A percentile compares a stretch with the other conserved stretches of the same genome.
phyloP scores from a whole-genome alignment of 2,888 invertebrate species.

The Syrphus vitripennis region DNA sequence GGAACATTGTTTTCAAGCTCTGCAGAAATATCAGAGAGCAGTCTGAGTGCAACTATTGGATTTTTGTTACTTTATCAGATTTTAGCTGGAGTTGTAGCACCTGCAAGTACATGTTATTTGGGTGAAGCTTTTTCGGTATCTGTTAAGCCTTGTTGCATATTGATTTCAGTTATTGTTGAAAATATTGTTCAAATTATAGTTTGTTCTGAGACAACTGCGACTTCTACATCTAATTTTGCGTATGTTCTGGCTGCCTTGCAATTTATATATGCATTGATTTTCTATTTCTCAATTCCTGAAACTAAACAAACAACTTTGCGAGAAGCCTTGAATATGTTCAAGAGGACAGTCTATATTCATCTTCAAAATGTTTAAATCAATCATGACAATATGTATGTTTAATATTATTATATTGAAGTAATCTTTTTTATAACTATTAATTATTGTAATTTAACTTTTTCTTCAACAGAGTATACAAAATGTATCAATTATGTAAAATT shows the following conservation, averaged over 20 bases:
- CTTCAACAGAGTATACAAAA: too few species aligned
- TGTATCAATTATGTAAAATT: neutral
- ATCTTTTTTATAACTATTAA: too few species aligned
- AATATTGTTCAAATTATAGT: constrained; percentile 72
- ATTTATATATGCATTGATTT: constrained; percentile 83
- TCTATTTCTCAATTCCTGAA: constrained; percentile 75
- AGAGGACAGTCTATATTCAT: neutral
- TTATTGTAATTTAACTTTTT: too few species aligned
- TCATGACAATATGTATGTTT: neutral
- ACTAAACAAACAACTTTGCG: constrained; percentile 74
- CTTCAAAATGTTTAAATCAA: neutral
- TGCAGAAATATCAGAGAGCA: neutral
- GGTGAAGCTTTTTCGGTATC: constrained; percentile 76
- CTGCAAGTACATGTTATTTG: constrained; percentile 74
- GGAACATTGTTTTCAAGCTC: constrained; percentile 71
- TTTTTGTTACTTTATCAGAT: constrained; percentile 74
- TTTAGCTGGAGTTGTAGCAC: constrained; percentile 74
- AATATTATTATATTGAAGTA: neutral
- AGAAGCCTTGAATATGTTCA: constrained; percentile 74
- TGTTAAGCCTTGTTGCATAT: constrained; percentile 74
- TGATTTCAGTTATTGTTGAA: constrained; percentile 74
- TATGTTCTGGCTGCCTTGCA: constrained; percentile 83
- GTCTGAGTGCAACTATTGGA: constrained; percentile 36
- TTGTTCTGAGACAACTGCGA: neutral
- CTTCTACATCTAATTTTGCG: constrained; percentile 67